Conservation (phyloP, 2,797 vertebrate genomes). For the Antennarius maculatus region DNA sequence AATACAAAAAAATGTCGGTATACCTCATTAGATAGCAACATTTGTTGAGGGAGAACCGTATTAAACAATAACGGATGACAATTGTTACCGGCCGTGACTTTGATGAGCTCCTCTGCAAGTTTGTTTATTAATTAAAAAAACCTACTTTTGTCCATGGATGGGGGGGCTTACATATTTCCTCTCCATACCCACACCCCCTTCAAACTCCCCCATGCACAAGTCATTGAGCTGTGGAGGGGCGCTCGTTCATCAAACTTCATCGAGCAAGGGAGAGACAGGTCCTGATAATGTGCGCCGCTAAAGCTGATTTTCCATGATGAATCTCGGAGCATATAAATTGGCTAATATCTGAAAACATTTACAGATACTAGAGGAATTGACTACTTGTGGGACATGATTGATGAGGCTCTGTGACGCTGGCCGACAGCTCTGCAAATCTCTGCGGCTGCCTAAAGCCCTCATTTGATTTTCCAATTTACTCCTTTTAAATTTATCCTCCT, state of each 20-base stretch:
- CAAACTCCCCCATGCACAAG: constrained; percentile 80
- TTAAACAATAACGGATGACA: constrained; percentile 99
- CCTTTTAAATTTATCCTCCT: constrained; percentile 99
- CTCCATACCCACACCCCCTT: constrained; percentile 27
- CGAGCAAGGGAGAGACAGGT: constrained; percentile 89
- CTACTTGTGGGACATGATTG: constrained; percentile 99
- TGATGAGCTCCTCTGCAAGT: constrained; percentile 99
- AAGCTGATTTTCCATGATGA: constrained; percentile 99
- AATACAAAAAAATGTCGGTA: constrained; percentile 89
- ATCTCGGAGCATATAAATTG: constrained; percentile 99
- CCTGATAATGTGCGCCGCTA: constrained; percentile 99
- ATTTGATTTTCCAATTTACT: constrained; percentile 99
- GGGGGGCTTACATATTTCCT: constrained; percentile 61
- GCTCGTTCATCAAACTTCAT: constrained; percentile 99
- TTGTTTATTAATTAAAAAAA: constrained; percentile 99
- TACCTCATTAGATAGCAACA: constrained; percentile 99
- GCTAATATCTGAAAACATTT: constrained; percentile 99
- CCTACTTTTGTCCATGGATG: constrained; percentile 73
- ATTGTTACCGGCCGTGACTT: constrained; percentile 98
- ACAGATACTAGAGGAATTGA: constrained; percentile 99
- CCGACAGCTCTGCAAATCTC: constrained; percentile 99
- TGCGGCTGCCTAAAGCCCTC: constrained; percentile 99
- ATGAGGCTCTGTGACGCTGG: constrained; percentile 97
- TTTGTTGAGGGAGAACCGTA: constrained; percentile 97
- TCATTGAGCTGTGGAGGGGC: constrained; percentile 94